Evolutionary conservation across 1,140 invertebrate species (phyloP).

Genomic region (Drosophila albomicans): DNA sequence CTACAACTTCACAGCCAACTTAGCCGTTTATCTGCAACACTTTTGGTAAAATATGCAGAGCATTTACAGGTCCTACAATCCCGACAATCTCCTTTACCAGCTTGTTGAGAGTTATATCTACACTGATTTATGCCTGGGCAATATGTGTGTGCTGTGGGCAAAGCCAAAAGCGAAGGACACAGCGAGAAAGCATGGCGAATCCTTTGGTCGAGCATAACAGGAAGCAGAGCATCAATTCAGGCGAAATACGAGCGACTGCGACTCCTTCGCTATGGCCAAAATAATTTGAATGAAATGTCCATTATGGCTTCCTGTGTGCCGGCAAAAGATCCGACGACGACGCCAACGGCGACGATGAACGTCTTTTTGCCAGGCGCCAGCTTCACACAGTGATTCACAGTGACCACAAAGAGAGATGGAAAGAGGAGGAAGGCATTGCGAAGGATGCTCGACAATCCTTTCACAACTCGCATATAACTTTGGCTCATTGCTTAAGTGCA

Average conservation of each 20-base stretch:
- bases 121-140: constrained; percentile 67
- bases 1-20: background rate
- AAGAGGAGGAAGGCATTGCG: background rate
- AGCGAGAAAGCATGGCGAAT: background rate
- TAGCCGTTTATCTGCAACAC: background rate
- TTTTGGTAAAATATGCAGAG: constrained; percentile 15
- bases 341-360: constrained; percentile 40
- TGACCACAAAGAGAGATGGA: constrained; percentile 51
- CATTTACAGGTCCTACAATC: background rate
- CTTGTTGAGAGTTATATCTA: constrained; percentile 3
- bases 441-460: constrained; percentile 61
- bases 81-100: background rate
- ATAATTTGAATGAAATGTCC: constrained; percentile 85
- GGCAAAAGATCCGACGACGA: constrained; percentile 53
- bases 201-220: constrained; percentile 57
- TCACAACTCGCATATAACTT: constrained; percentile 17
- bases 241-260: constrained; percentile 54
- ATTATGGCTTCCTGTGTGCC: constrained; percentile 76
- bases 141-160: constrained; percentile 45
- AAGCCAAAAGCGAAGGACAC: constrained; percentile 4
- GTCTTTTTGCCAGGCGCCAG: constrained; percentile 66
- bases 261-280: constrained; percentile 56
- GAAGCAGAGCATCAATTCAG: constrained; percentile 75
- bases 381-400: constrained; percentile 56
- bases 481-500: constrained; percentile 72